Base-by-base conservation (phyloP, 1,140 invertebrate species). In the Sycobia sp. region DNA sequence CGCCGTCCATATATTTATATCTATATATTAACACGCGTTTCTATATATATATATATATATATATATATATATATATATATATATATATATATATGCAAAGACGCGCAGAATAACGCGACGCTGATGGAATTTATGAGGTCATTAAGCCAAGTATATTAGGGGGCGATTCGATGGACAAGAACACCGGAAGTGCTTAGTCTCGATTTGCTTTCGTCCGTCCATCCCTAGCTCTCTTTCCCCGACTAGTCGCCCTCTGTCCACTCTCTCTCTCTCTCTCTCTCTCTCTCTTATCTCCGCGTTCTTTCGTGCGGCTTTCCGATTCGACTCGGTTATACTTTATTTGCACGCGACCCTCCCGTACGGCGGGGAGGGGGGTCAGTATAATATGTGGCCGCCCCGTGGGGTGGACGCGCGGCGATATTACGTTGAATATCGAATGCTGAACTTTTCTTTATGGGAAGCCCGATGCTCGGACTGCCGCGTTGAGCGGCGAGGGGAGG, bases 141-240 rank as follows among this genome's bases (percentile, higher is more conserved):
- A 68, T 73, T 69, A 73, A 68, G 59, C 66, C 70, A 67, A 74
- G 67, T 69, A 73, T 71, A 46, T 68, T 51, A 59, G 59, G 44
- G n/a, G 54, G 13, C 32, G 51, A 65, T 62, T 25, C 32, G 71
- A 38, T 29, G 56, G 55, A 47, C 65, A 49, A 56, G 65, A 67
- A 60, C 59, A 66, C 69, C 73, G 75, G 75, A 78, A 76, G 69
- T 71, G 59, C 69, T 78, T 76, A 76, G 74, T 71, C 74, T 69
- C 74, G 72, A 76, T 76, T 70, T 66, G 65, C 62, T 68, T 43
- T 55, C 59, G 46, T 27, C 23, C 54, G 66, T 62, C 47, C 3
- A 11, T 34, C 16, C 29, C 22, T 41, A 4, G 5, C 44, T 47
- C 23, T 25, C 36, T 38, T n/a, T 9, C 10, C 16, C 36, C n/a